A percentile compares a stretch with the other conserved stretches of the same genome.
Conservation (phyloP, 2,888 invertebrate species). For the Bellardia bayeri region DNA sequence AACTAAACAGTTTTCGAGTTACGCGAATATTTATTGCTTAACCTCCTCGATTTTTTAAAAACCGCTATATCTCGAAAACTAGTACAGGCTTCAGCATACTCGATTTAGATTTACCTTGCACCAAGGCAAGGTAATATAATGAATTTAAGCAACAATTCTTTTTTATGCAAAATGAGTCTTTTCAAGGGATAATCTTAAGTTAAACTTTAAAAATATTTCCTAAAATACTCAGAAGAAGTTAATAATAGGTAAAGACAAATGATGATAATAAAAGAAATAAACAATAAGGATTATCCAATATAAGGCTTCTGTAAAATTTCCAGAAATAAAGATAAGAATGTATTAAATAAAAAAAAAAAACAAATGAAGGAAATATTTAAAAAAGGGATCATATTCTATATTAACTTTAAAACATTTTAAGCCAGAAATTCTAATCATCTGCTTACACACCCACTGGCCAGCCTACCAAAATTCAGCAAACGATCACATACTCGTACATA, state of each 20-base stretch:
- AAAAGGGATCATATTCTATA: slow-evolving; percentile 46
- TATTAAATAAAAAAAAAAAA: slow-evolving; percentile 13
- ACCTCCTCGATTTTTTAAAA: too few species aligned
- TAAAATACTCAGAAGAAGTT: slow-evolving; percentile 30
- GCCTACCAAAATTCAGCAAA: slow-evolving; percentile 42
- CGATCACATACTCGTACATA: neutral
- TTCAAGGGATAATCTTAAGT: slow-evolving; percentile 34
- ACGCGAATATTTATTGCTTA: too few species aligned
- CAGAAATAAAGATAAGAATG: slow-evolving; percentile 31
- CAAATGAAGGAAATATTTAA: slow-evolving; percentile 11
- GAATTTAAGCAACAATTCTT: slow-evolving; percentile 1
- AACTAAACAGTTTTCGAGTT: too few species aligned
- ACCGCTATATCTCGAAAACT: too few species aligned
- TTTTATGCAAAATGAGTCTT: slow-evolving; percentile 6
- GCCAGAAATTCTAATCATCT: slow-evolving; percentile 71
- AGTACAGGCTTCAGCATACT: too few species aligned
- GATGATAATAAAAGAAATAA: slow-evolving; percentile 29
- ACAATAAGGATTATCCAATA: slow-evolving; percentile 64
- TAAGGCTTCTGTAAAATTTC: slow-evolving; percentile 66
- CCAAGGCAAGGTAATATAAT: too few species aligned
- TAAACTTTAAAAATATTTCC: neutral
- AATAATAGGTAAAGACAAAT: neutral
- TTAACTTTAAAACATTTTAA: slow-evolving; percentile 47
- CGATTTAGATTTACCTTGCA: too few species aligned
- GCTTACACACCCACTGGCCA: slow-evolving; percentile 62